Conservation (phyloP, 2,113 vertebrate species). For the zebrafish (Danio rerio) region DNA sequence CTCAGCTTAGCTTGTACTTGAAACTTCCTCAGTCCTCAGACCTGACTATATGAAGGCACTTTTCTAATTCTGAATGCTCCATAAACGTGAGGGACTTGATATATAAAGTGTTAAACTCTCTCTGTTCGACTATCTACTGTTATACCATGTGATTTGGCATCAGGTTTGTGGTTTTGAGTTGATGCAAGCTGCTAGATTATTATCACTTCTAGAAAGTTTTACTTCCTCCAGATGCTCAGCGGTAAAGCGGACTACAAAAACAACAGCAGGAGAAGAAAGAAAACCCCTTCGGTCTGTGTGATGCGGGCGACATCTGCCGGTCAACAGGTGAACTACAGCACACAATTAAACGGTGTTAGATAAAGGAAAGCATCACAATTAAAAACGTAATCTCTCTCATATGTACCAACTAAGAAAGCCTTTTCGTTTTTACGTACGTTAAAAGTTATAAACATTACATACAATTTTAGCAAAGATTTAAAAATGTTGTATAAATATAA, state of each 20-base stretch:
- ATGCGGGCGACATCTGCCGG: not conserved
- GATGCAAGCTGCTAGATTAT: not conserved
- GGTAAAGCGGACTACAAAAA: not conserved
- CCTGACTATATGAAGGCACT: not conserved
- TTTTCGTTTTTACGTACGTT: no score
- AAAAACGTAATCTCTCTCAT: no score
- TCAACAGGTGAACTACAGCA: not conserved
- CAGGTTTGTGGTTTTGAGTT: not conserved
- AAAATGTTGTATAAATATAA: no score
- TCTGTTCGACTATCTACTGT: not conserved
- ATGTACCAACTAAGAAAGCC: no score
- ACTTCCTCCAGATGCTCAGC: not conserved
- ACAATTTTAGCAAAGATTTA: no score
- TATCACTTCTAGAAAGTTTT: not conserved
- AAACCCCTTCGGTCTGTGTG: not conserved
- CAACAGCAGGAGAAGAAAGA: not conserved
- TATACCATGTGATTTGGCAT: not conserved
- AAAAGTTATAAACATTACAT: no score
- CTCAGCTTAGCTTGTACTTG: not conserved
- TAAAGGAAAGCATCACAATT: no score
- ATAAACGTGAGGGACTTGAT: not conserved
- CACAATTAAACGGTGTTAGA: no score
- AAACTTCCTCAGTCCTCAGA: no score
- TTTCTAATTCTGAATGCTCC: not conserved
- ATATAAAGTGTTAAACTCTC: not conserved